Conservation (phyloP, 2,888 invertebrate species). For the Muscina levida region DNA sequence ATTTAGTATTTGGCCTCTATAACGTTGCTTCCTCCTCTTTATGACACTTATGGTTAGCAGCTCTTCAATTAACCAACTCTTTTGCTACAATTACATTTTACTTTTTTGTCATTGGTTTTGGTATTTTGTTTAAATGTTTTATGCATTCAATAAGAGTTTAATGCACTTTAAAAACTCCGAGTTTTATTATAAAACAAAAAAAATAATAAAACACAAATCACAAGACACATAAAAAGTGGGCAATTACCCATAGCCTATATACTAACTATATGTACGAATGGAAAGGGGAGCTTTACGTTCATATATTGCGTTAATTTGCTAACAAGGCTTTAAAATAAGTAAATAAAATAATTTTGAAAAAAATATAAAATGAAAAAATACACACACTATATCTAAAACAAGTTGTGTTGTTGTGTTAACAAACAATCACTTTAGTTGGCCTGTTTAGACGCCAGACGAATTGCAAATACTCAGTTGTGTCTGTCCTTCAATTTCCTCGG, state of each 20-base stretch:
- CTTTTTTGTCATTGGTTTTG: constrained; percentile 10
- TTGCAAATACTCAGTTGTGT: background rate
- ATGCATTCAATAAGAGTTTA: constrained; percentile 54
- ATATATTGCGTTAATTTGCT: constrained; percentile 57
- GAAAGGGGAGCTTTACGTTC: background rate
- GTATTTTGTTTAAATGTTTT: constrained; percentile 25
- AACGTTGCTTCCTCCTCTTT: background rate
- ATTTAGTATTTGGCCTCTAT: constrained; percentile 54
- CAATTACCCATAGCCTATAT: too few relatives aligned
- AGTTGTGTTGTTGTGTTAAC: constrained; percentile 28
- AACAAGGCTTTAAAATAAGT: constrained; percentile 56
- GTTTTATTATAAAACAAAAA: too few relatives aligned
- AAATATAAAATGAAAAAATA: constrained; percentile 23
- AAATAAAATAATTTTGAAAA: constrained; percentile 52
- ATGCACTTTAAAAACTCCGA: constrained; percentile 53
- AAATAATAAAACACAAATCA: too few relatives aligned
- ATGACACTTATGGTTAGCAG: background rate
- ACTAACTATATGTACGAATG: background rate
- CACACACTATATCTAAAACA: too few relatives aligned
- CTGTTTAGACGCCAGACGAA: background rate
- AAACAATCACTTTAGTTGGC: constrained; percentile 41
- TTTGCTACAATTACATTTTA: too few relatives aligned
- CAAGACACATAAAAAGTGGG: background rate
- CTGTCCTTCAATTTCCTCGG: constrained; percentile 10
- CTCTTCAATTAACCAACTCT: too few relatives aligned